Evolutionary conservation across 1,140 invertebrate genomes (phyloP).

Genomic region (Drosophila fuyamai): DNA sequence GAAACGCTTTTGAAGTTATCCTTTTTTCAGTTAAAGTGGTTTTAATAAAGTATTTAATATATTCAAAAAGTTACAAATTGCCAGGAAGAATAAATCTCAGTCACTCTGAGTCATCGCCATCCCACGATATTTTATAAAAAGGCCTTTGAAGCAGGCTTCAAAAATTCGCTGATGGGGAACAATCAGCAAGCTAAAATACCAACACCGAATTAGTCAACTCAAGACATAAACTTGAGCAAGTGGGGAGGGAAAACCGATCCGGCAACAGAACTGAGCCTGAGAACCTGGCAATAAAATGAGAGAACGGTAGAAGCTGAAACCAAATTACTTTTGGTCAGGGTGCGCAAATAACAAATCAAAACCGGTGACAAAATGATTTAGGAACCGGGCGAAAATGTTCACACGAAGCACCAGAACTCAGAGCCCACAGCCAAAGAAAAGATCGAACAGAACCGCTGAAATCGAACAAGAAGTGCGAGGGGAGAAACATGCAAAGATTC

Average conservation of each 20-base stretch:
- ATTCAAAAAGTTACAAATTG: neutral
- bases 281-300: conserved; percentile 67
- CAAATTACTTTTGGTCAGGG: conserved; percentile 66
- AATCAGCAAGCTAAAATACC: conserved; percentile 16
- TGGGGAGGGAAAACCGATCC: neutral
- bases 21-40: too few species aligned
- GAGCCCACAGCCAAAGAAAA: conserved; percentile 10
- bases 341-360: conserved; percentile 79
- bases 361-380: conserved; percentile 83
- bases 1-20: neutral
- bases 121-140: neutral
- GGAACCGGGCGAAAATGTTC: conserved; percentile 76
- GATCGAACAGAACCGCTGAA: conserved; percentile 16
- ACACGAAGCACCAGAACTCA: conserved; percentile 63
- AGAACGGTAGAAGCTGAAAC: conserved; percentile 32
- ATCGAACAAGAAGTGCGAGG: conserved; percentile 46
- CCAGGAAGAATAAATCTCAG: neutral
- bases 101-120: conserved; percentile 2
- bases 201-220: conserved; percentile 38
- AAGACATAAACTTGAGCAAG: conserved; percentile 4
- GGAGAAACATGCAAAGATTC: conserved; percentile 51
- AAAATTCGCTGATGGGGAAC: neutral
- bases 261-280: conserved; percentile 51
- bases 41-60: neutral
- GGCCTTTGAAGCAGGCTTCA: conserved; percentile 2